phyloP scores from a whole-genome alignment of 2,888 invertebrate genomes.

The Dolichomitus sp. region DNA sequence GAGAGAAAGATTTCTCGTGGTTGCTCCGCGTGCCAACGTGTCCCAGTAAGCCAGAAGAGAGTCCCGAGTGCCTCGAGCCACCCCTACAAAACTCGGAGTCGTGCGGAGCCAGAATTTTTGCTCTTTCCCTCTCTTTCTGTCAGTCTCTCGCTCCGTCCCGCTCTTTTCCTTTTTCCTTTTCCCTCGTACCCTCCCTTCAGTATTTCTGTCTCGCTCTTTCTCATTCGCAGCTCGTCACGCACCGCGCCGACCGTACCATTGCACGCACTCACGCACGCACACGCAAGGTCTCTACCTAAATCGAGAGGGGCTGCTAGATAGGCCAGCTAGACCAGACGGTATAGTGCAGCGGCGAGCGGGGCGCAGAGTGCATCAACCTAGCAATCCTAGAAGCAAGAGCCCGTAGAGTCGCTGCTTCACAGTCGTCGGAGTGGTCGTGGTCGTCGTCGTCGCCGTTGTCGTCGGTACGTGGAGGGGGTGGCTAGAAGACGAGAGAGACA shows the following conservation, averaged over 20 bases:
- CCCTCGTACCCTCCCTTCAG: conserved; percentile 2
- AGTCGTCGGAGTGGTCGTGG: neutral
- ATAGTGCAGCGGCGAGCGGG: neutral
- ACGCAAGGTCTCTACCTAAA: conserved; percentile 42
- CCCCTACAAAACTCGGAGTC: conserved; percentile 56
- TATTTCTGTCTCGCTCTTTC: conserved; percentile 25
- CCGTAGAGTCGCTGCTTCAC: neutral
- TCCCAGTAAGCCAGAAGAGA: conserved; percentile 28
- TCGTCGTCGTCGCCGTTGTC: neutral
- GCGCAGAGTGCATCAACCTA: conserved; percentile 32
- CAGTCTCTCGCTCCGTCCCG: conserved; percentile 25
- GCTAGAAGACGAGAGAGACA: neutral
- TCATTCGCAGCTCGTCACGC: conserved; percentile 46
- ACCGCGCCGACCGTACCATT: conserved; percentile 46
- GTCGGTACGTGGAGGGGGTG: conserved; percentile 11
- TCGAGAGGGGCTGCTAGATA: conserved; percentile 32
- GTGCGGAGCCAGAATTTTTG: conserved; percentile 25
- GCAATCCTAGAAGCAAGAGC: conserved; percentile 31
- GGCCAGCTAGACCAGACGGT: neutral
- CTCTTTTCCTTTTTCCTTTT: conserved; percentile 18
- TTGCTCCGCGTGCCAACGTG: conserved; percentile 44
- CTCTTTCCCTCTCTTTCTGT: conserved; percentile 40
- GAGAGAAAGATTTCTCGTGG: conserved; percentile 30
- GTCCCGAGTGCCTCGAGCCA: conserved; percentile 22
- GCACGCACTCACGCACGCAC: conserved; percentile 48